phyloP scores from a whole-genome alignment of 2,888 invertebrate species.

The Pseudococcus jackbeardsleyi region DNA sequence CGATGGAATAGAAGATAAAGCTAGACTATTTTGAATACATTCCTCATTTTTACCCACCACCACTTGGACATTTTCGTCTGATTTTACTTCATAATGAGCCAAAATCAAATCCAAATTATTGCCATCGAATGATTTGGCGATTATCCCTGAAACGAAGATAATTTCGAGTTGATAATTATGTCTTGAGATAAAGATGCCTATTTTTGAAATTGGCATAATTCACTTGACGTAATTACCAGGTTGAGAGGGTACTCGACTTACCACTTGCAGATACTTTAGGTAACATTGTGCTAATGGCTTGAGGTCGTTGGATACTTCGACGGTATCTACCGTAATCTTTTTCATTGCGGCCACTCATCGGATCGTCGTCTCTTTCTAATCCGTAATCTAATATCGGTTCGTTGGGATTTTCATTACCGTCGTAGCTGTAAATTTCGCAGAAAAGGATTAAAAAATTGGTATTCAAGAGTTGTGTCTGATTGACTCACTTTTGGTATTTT shows the following conservation, averaged over 20 bases:
- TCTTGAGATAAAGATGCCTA: neutral
- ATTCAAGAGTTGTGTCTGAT: neutral
- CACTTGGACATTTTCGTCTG: neutral
- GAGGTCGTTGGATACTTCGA: neutral
- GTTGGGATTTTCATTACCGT: constrained; percentile 12
- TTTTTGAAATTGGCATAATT: neutral
- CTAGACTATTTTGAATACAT: constrained; percentile 34
- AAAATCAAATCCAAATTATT: constrained; percentile 46
- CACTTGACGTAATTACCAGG: neutral
- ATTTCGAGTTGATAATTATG: neutral
- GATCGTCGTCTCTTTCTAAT: neutral
- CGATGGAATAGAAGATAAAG: neutral
- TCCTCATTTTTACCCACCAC: neutral
- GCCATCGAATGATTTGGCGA: constrained; percentile 39
- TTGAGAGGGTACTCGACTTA: constrained; percentile 1
- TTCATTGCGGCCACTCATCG: constrained; percentile 53
- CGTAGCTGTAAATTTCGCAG: neutral
- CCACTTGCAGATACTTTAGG: constrained; percentile 54
- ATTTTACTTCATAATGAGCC: constrained; percentile 25
- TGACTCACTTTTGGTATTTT: neutral
- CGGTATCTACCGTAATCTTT: constrained; percentile 40
- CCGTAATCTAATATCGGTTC: constrained; percentile 7
- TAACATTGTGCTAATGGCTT: constrained; percentile 36
- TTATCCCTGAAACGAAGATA: neutral
- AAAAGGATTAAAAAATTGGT: too few species aligned